Evolutionary conservation across 2,113 vertebrate species (phyloP).

Genomic region (Poecilia latipinna): DNA sequence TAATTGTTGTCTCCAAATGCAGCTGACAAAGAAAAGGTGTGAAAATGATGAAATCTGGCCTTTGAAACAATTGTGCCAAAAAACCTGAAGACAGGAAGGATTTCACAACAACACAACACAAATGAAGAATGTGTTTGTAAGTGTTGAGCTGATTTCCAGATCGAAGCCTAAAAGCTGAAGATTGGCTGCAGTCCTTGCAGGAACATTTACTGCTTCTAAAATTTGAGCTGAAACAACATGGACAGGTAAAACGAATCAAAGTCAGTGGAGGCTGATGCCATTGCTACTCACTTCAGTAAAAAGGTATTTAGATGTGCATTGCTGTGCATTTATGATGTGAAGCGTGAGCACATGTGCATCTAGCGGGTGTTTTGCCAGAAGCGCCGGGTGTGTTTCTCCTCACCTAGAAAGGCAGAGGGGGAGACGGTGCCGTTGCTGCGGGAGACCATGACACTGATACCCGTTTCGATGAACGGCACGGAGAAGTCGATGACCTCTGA

Average conservation of each 20-base stretch:
- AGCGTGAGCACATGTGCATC: neutral
- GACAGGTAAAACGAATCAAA: neutral
- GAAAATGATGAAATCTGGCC: neutral
- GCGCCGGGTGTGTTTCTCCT: slow-evolving; percentile 44
- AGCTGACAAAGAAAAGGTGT: neutral
- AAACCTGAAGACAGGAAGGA: no score
- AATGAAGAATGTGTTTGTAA: no score
- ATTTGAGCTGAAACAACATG: neutral
- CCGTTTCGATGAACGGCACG: slow-evolving; percentile 97
- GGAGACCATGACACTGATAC: slow-evolving; percentile 99
- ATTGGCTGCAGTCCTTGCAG: neutral
- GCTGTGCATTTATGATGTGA: slow-evolving; percentile 1
- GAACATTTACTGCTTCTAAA: neutral
- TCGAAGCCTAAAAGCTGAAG: neutral
- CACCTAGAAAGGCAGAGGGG: slow-evolving; percentile 97
- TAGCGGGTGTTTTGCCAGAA: slow-evolving; percentile 6
- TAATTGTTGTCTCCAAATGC: neutral
- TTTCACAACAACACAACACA: no score
- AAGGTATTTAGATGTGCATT: neutral
- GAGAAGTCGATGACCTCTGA: slow-evolving; percentile 99
- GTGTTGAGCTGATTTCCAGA: neutral
- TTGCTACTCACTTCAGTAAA: no score
- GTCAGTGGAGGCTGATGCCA: neutral
- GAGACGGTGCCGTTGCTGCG: slow-evolving; percentile 99
- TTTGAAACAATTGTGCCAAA: no score